A percentile compares a stretch with the other conserved stretches of the same genome.
Evolutionary conservation across 2,888 invertebrate species (phyloP).

Genomic region (Pristionchus maxplancki): DNA sequence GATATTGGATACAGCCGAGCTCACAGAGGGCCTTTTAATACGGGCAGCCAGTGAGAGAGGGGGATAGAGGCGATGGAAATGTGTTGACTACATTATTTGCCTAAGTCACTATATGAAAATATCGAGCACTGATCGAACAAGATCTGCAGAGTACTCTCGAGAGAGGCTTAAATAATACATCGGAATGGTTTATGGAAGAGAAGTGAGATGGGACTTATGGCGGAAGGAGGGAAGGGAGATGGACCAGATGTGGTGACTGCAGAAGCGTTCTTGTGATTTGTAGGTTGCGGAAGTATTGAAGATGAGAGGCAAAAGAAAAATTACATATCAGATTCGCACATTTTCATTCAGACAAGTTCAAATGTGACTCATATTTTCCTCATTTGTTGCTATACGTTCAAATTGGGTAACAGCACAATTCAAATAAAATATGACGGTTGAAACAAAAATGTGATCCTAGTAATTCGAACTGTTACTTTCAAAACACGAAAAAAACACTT

Average conservation of each 20-base stretch:
- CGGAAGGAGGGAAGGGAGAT: neutral
- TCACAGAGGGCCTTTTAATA: neutral
- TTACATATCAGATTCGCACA: too few relatives aligned
- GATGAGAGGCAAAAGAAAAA: neutral
- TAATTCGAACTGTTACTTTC: too few relatives aligned
- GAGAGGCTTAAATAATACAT: conserved; percentile 20
- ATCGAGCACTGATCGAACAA: neutral
- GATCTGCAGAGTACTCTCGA: neutral
- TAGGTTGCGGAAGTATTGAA: neutral
- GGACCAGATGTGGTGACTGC: conserved; percentile 12
- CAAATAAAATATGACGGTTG: too few relatives aligned
- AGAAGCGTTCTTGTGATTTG: neutral
- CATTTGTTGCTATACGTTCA: too few relatives aligned
- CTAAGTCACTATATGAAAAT: too few relatives aligned
- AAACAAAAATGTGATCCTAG: too few relatives aligned
- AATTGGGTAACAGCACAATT: too few relatives aligned
- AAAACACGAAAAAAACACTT: too few relatives aligned
- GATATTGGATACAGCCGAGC: neutral
- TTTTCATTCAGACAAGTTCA: too few relatives aligned
- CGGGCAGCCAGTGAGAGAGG: neutral
- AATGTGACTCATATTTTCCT: too few relatives aligned
- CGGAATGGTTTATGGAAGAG: conserved; percentile 36
- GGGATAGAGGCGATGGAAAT: neutral
- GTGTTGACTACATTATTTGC: neutral
- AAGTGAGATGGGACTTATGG: conserved; percentile 14